Evolutionary conservation across 2,113 vertebrate species (phyloP), one percentile per base, ranked within the genome.

Genomic region (Pongo pygmaeus): DNA sequence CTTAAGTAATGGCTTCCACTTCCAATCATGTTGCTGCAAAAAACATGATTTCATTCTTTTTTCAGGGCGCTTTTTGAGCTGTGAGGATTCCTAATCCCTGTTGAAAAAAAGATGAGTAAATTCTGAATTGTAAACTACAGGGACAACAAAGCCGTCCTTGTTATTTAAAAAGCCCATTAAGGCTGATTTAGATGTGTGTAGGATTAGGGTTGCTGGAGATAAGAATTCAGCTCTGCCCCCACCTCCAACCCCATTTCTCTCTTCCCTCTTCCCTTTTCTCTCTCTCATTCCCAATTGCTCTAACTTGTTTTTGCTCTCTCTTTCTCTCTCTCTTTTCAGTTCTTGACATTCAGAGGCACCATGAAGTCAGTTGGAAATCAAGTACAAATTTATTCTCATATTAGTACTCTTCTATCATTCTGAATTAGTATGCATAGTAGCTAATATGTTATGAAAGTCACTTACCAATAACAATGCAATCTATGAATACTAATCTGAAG

Each of bases 401-500:
- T 96, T 78, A 95, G 43, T 89, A 97, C 61, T 35, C 96, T 89
- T 97, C 96, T 75, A 83, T 97, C 90, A 64, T 52, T 95, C 88
- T 67, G 20, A 79, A 94, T 98, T 97, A 98, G 86, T 69, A 95
- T 97, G 89, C 90, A 59, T 10, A 55, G 87, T 94, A 94, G 52
- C 0, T 0, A 97, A 97, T 69, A 30, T 79, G 78, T 94, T 93
- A 74, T 94, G 80, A 98, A 98, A 98, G 98, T 98, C 98, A 98
- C 94, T 98, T 91, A 97, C 91, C 87, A 97, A 72, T 95, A 98
- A 92, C 95, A 94, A 93, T 94, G 89, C n/a, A 2, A 6, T 95
- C 89, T 87, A 20, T 79, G 97, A 98, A 98, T 98, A 81, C 96
- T 98, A 98, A 98, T 98, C 50, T 87, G 85, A 96, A 97, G 81